These are phyloP conservation scores for Saccostrea glomerata DNA, from an alignment of 1,140 invertebrate genomes.

Conservation along the genomic window DNA sequence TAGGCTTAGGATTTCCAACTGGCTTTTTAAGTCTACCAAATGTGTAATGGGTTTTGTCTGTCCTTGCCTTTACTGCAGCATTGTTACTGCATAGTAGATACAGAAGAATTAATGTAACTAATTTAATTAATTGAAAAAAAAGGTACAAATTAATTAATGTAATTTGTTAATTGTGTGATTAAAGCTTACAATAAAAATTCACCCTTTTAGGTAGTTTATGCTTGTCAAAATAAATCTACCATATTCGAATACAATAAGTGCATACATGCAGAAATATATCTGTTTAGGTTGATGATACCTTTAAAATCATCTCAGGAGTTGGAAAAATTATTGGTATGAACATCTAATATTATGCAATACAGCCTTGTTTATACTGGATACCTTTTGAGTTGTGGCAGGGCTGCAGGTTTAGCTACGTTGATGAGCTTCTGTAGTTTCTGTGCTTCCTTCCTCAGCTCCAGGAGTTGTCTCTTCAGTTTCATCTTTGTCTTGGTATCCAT, in stretches of 20 bases:
- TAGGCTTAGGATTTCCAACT: neutral
- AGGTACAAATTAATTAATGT: too few relatives aligned
- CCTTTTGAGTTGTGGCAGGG: constrained; percentile 61
- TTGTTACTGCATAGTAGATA: neutral
- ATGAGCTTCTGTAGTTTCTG: constrained; percentile 85
- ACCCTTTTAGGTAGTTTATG: too few relatives aligned
- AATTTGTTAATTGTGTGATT: too few relatives aligned
- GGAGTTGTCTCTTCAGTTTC: constrained; percentile 82
- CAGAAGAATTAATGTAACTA: neutral
- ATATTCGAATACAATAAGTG: too few relatives aligned
- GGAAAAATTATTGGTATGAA: neutral
- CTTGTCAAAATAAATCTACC: too few relatives aligned
- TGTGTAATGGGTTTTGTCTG: neutral
- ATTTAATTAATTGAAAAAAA: too few relatives aligned
- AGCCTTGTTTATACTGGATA: neutral
- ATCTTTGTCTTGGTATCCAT: constrained; percentile 78
- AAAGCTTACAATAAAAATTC: too few relatives aligned
- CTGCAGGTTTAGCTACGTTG: constrained; percentile 87
- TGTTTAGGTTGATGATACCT: too few relatives aligned
- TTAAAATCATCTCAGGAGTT: neutral
- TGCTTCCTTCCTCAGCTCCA: constrained; percentile 86
- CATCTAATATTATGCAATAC: neutral
- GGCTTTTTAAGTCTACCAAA: constrained; percentile 8
- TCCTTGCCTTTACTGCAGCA: neutral
- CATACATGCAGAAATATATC: too few relatives aligned